Conservation (phyloP, 1,140 invertebrate species). For the Drosophila ogumai region DNA sequence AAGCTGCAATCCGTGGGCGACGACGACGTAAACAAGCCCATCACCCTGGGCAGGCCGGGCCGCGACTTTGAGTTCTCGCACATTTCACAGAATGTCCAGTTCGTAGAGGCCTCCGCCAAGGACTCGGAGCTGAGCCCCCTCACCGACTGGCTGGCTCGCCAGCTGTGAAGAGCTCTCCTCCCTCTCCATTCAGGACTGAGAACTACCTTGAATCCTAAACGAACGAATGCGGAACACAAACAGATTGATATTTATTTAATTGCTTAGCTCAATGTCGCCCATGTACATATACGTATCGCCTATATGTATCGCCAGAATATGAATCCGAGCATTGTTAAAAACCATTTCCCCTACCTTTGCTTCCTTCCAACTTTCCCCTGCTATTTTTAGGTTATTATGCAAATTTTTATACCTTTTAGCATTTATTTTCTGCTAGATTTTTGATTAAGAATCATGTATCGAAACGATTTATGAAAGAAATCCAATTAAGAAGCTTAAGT, state of each 20-base stretch:
- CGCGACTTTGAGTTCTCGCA: constrained; percentile 94
- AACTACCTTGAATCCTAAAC: constrained; percentile 22
- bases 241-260: constrained; percentile 66
- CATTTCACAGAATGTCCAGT: constrained; percentile 89
- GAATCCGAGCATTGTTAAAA: constrained; percentile 48
- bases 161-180: constrained; percentile 49
- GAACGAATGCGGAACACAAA: constrained; percentile 36
- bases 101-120: constrained; percentile 89
- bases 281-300: constrained; percentile 33
- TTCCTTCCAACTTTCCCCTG: constrained; percentile 23
- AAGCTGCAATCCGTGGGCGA: constrained; percentile 90
- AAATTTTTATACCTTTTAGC: constrained; percentile 51
- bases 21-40: constrained; percentile 87
- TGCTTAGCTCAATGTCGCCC: constrained; percentile 12
- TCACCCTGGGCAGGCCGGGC: constrained; percentile 89
- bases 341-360: constrained; percentile 13
- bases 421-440: constrained; percentile 42
- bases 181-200: constrained; percentile 26
- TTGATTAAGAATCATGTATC: constrained; percentile 43
- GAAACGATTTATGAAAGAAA: constrained; percentile 18
- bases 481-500: not conserved
- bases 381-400: constrained; percentile 40
- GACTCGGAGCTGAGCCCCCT: constrained; percentile 70
- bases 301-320: constrained; percentile 22
- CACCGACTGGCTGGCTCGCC: constrained; percentile 71